Base-by-base conservation (phyloP, 2,113 vertebrate genomes). In the Hippolais icterina region DNA sequence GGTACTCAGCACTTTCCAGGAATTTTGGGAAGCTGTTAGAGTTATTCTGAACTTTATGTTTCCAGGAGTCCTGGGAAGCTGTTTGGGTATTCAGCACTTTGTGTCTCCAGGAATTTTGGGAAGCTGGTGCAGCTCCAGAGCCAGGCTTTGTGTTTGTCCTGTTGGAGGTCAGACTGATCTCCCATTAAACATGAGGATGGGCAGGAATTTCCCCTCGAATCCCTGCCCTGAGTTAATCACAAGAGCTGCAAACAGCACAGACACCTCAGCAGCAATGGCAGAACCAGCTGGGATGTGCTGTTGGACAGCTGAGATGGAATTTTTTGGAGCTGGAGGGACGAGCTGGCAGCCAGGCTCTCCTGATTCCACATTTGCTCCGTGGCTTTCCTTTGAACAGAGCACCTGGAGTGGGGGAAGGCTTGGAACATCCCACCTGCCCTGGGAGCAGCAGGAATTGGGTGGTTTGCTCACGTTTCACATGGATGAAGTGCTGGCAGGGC, bases 401-500 rank as follows among this genome's bases (percentile, higher is more conserved):
- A 27, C 50, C 70, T 86, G 33, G 37, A 35, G 76, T 6, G 57
- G 41, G 39, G 72, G 50, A 47, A 64, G 50, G 77, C 10, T 0
- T 19, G 54, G 56, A 49, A 11, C 25, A 8, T 66, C 69, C 63
- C 50, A 27, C 2, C 17, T 14, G 52, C 35, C 25, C 15, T 3
- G 27, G 64, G 50, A 81, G 27, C 33, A 1, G 4, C 10, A 16
- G 37, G 29, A 31, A 9, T 22, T 25, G 1, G 0, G 0, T 15
- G 68, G 4, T 47, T 77, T 60, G 76, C 17, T 56, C 16, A 2
- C 0, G 0, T n/a, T 76, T 59, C 52, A 3, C 12, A 0, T 33
- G 6, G 46, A 37, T 13, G 28, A 52, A 1, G 47, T 53, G 88
- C 44, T 63, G 71, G 5, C 35, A 5, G 9, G 56, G 61, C 56